Evolutionary conservation across 2,888 invertebrate genomes (phyloP), one percentile per base, ranked within the genome.

Genomic region (Perizoma flavofasciatum): DNA sequence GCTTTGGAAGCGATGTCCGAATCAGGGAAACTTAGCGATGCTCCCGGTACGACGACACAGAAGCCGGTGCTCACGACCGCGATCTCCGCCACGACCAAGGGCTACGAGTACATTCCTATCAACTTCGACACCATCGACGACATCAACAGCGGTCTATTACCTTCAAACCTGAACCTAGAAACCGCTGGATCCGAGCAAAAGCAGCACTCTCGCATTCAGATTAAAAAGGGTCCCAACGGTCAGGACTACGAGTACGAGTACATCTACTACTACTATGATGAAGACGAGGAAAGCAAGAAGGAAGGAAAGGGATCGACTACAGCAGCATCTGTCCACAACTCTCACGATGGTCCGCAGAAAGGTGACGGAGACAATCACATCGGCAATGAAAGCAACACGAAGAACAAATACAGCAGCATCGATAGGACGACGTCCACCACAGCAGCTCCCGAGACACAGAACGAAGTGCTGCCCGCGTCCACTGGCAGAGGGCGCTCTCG

Each of bases 241-340:
- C 96, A 97, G 82, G 97, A 97, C 78, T 97, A 97, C 77, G 97
- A 97, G 82, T 97, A 97, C 77, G 97, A 97, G 81, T 97, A 97
- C 78, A 96, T 97, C 34, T 97, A 97, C 78, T 97, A 97, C 78
- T 97, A 97, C 74, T 96, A 96, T 72, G 97, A 97, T 72, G 97
- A 97, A 68, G 96, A 96, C 4, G 96, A 96, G 22, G 94, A 94
- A 49, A 69, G 66, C 33, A 86, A 88, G 66, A 93, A 92, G 63
- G 83, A 85, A 8, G 76, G 76, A 35, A 81, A 83, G 9, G 49
- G 45, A 7, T 49, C 83, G 4, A 81, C 78, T n/a, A 77, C 83
- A n/a, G 80, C 78, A 43, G 68, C 83, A 0, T 68, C 84, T 11
- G 79, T 84, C 2, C 81, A 82, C 62, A 95, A 94, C 71, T 89